These are phyloP conservation scores for Eira barbara DNA, from an alignment of 2,113 vertebrate species.

Conservation along the genomic window DNA sequence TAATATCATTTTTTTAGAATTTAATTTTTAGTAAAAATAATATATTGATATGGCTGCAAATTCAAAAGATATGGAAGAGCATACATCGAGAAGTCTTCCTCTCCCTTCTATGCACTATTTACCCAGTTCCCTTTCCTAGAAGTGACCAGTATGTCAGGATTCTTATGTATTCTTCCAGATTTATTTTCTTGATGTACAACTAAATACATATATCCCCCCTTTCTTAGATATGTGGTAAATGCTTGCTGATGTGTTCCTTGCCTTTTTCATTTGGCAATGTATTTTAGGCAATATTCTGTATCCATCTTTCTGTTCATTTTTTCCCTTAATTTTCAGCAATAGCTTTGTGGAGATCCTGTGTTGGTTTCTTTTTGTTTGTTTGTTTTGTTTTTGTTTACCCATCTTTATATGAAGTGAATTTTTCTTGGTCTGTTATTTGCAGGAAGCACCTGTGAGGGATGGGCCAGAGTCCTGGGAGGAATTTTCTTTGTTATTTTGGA, in stretches of 20 bases:
- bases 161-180: not conserved
- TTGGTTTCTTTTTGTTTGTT: not conserved
- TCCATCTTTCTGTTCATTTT: not conserved
- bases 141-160: not conserved
- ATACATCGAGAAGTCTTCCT: not conserved
- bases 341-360: not conserved
- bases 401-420: not conserved
- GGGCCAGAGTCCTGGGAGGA: not conserved
- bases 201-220: not conserved
- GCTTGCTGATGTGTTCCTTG: not conserved
- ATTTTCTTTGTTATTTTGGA: not conserved
- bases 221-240: not conserved
- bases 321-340: not conserved
- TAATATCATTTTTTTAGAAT: not conserved
- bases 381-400: not conserved
- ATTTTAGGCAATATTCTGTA: not conserved
- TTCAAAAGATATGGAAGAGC: not conserved
- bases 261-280: not conserved
- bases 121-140: not conserved
- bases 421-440: not conserved
- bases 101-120: not conserved
- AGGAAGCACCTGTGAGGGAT: not conserved
- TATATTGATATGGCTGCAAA: not conserved
- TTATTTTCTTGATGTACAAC: not conserved
- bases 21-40: constrained; percentile 13